Base-by-base conservation (phyloP, 1,140 invertebrate genomes). In the Coenobita brevimanus region DNA sequence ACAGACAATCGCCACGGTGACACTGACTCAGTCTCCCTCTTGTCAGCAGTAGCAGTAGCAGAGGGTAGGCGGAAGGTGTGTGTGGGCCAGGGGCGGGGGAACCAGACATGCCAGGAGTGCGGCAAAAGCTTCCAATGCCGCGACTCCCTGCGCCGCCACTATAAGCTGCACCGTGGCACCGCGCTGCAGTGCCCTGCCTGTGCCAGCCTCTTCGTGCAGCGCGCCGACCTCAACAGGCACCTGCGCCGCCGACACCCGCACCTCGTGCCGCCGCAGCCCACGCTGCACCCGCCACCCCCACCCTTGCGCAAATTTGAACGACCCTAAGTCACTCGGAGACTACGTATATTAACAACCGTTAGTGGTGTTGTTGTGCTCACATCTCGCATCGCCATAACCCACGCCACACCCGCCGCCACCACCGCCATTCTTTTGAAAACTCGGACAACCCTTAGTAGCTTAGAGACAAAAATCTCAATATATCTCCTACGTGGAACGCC, bases 61-160 rank as follows among this genome's bases (percentile, higher is more conserved):
- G 81, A 33, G 36, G 46, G 46, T 41, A 21, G 67, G 64, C 41
- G 81, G 38, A 83, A 67, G 67, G 38, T n/a, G 57, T 36, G n/a
- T 27, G 38, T n/a, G 57, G 46, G n/a, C 27, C 83, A 78, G 24
- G 6, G 46, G 46, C 6, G 46, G 10, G 24, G 67, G 15, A 54
- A 17, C 81, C 24, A 95, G 91, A 93, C 93, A 78, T 96, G 95
- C 92, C 93, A 94, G 90, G 93, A 95, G 84, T 95, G 95, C 92
- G 93, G 92, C 91, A 95, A 95, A 91, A 93, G 93, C 91, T 96
- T 95, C 93, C 95, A 95, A 92, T 95, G 95, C 76, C 95, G 95
- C 92, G 95, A 95, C 92, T 95, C 95, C 91, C 93, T 96, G 89
- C 94, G 95, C 92, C 95, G 95, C 92, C 95, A 96, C 91, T 92